These are phyloP conservation scores for Columba livia DNA, from an alignment of 2,113 vertebrate species.

Conservation along the genomic window DNA sequence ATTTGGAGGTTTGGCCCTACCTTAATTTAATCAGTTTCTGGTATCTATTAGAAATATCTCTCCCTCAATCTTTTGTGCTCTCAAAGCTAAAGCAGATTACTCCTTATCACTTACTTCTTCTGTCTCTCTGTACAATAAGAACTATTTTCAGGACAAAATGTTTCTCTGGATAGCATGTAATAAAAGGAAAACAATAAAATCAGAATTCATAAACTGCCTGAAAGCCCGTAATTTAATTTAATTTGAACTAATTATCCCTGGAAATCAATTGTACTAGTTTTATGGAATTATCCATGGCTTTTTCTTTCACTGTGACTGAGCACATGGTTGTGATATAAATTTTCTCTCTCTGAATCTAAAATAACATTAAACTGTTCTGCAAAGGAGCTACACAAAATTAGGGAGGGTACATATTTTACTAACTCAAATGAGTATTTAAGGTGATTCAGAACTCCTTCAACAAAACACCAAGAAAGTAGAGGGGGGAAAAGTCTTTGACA, in stretches of 20 bases:
- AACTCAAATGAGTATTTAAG: background rate
- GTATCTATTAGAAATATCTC: background rate
- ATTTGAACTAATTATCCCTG: background rate
- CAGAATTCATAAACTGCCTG: background rate
- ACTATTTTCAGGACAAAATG: background rate
- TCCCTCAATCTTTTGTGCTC: background rate
- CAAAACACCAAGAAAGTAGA: accelerated
- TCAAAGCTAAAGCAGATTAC: background rate
- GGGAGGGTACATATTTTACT: background rate
- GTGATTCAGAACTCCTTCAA: background rate
- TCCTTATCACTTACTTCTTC: background rate
- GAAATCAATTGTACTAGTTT: background rate
- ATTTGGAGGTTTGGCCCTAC: background rate
- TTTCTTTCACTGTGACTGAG: background rate
- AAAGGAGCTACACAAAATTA: background rate
- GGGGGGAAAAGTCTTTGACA: accelerated
- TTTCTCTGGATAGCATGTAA: background rate
- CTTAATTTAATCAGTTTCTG: background rate
- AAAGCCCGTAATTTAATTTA: background rate
- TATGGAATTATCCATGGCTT: background rate
- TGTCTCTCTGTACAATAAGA: background rate
- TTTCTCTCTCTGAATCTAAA: background rate
- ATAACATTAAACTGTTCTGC: background rate
- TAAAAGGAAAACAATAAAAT: background rate
- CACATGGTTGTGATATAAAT: background rate